These are phyloP conservation scores for Rhizoglyphus robini DNA, from an alignment of 1,140 invertebrate species.

Conservation along the genomic window DNA sequence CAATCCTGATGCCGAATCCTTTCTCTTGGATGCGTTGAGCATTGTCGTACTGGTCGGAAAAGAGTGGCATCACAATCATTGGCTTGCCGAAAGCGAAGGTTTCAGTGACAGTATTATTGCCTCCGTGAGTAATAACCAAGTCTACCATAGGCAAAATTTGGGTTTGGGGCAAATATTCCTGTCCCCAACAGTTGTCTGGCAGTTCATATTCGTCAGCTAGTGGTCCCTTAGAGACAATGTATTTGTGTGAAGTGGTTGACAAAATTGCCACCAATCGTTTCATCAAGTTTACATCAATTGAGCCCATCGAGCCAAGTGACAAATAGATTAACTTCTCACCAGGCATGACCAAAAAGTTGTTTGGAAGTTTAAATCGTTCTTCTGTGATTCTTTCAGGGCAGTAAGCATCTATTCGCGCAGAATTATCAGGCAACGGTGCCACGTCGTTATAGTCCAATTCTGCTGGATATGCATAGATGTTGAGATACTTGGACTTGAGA, in stretches of 20 bases:
- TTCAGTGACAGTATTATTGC: slow-evolving; percentile 29
- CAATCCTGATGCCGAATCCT: slow-evolving; percentile 15
- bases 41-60: slow-evolving; percentile 22
- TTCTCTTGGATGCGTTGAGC: slow-evolving; percentile 20
- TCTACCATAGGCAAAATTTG: slow-evolving; percentile 17
- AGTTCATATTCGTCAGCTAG: slow-evolving; percentile 14
- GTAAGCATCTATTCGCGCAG: neutral
- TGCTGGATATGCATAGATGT: slow-evolving; percentile 19
- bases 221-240: slow-evolving; percentile 20
- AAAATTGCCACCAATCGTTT: slow-evolving; percentile 8
- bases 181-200: slow-evolving; percentile 24
- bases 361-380: neutral
- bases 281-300: slow-evolving; percentile 23
- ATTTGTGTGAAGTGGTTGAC: slow-evolving; percentile 6
- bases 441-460: slow-evolving; percentile 20
- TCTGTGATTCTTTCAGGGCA: neutral
- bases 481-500: slow-evolving; percentile 15
- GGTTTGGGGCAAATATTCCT: slow-evolving; percentile 13
- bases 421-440: neutral
- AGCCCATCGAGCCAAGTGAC: slow-evolving; percentile 24
- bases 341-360: neutral
- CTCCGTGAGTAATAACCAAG: slow-evolving; percentile 31
- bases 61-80: slow-evolving; percentile 28
- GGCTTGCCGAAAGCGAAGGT: slow-evolving; percentile 29
- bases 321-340: slow-evolving; percentile 21